These are phyloP conservation scores for Amblyopsis rosae DNA, from an alignment of 2,113 vertebrate species.

Conservation along the genomic window DNA sequence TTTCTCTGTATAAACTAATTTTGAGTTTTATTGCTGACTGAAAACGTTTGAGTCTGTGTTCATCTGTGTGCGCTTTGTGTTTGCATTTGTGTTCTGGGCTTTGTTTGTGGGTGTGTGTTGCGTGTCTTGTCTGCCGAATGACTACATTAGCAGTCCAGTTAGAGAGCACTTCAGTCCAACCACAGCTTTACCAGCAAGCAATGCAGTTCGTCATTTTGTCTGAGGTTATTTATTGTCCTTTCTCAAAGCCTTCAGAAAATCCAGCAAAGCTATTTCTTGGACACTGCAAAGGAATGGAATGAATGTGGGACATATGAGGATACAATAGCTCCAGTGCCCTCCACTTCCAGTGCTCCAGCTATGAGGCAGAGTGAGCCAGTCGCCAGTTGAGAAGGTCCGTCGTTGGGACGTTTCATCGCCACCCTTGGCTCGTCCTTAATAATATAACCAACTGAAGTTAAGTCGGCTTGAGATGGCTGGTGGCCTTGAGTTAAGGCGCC, in stretches of 20 bases:
- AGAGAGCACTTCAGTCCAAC: conserved; percentile 40
- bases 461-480: conserved; percentile 34
- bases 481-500: conserved; percentile 59
- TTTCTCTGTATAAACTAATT: conserved; percentile 41
- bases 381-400: conserved; percentile 22
- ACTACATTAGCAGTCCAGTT: conserved; percentile 53
- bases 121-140: conserved; percentile 18
- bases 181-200: conserved; percentile 62
- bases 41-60: conserved; percentile 22
- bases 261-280: neutral
- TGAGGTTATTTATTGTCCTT: neutral
- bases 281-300: neutral
- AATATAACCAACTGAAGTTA: conserved; percentile 42
- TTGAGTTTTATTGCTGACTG: conserved; percentile 48
- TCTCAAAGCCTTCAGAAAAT: neutral
- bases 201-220: conserved; percentile 40
- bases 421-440: conserved; percentile 43
- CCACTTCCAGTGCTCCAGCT: neutral
- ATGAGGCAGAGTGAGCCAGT: neutral
- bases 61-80: conserved; percentile 16
- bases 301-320: neutral
- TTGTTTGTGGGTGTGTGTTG: too few relatives aligned
- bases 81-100: neutral
- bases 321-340: neutral
- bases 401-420: conserved; percentile 10